phyloP scores from a whole-genome alignment of 2,113 vertebrate species.

The Chaenogobius annularis region DNA sequence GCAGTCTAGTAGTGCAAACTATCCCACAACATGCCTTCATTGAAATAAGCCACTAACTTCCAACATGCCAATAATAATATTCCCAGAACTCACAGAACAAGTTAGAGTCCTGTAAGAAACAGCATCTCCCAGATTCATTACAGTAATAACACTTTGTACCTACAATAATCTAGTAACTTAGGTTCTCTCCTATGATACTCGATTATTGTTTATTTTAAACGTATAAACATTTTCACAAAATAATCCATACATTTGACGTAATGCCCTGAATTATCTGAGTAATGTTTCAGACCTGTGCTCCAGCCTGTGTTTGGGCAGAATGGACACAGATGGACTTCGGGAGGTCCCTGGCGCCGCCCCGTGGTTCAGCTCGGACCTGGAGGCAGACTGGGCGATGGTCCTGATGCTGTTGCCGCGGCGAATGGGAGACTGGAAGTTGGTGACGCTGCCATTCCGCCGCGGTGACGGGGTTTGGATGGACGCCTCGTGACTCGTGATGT shows the following conservation, averaged over 20 bases:
- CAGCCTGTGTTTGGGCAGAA: slow-evolving; percentile 66
- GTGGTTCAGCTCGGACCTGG: slow-evolving; percentile 65
- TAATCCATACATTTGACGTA: neutral
- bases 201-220: neutral
- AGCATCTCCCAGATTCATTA: neutral
- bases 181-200: neutral
- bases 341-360: slow-evolving; percentile 35
- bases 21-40: neutral
- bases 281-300: slow-evolving; percentile 67
- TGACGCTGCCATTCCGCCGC: slow-evolving; percentile 77
- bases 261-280: neutral
- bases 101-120: slow-evolving; percentile 13
- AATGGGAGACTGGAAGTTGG: slow-evolving; percentile 77
- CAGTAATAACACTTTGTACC: neutral
- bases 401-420: slow-evolving; percentile 77
- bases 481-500: slow-evolving; percentile 79
- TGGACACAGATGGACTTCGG: slow-evolving; percentile 65
- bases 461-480: slow-evolving; percentile 73
- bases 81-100: slow-evolving; percentile 23
- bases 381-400: slow-evolving; percentile 79
- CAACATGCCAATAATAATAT: slow-evolving; percentile 28
- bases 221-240: slow-evolving; percentile 64
- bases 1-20: neutral
- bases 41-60: neutral
- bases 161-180: neutral